These are phyloP conservation scores for Antitype chi DNA, from an alignment of 2,888 invertebrate species.

Conservation along the genomic window DNA sequence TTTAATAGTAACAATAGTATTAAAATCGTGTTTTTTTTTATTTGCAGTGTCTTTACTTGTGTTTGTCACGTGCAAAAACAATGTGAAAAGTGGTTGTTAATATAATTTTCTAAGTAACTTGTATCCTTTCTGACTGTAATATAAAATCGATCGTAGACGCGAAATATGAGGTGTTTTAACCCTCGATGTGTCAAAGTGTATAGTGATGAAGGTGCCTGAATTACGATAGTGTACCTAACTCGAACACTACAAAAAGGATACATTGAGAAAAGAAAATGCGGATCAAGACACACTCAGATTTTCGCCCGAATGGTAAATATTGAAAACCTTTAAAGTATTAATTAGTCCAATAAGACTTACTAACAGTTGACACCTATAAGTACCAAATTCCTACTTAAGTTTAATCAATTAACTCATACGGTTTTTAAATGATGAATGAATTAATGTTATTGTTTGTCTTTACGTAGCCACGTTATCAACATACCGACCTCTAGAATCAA, in stretches of 20 bases:
- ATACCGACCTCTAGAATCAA: constrained; percentile 11
- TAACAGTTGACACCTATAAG: constrained; percentile 5
- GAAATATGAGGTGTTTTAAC: constrained; percentile 86
- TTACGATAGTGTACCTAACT: constrained; percentile 81
- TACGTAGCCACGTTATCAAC: neutral
- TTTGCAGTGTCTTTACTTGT: constrained; percentile 90
- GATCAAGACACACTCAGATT: constrained; percentile 87
- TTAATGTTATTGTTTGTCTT: constrained; percentile 28
- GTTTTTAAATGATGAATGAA: constrained; percentile 8
- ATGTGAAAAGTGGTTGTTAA: constrained; percentile 91
- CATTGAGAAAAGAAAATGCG: constrained; percentile 90
- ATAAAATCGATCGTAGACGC: constrained; percentile 80
- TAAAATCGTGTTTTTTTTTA: constrained; percentile 72
- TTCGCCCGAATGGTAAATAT: constrained; percentile 90
- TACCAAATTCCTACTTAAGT: neutral
- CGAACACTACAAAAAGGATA: constrained; percentile 89
- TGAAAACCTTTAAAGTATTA: constrained; percentile 5
- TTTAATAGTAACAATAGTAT: constrained; percentile 68
- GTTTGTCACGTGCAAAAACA: constrained; percentile 90
- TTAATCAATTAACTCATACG: constrained; percentile 10
- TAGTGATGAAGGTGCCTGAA: constrained; percentile 86
- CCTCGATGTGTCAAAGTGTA: constrained; percentile 83
- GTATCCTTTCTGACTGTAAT: constrained; percentile 88
- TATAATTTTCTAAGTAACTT: constrained; percentile 86
- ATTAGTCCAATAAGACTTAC: constrained; percentile 38